These are phyloP conservation scores for Clarias batrachus DNA, from an alignment of 2,113 vertebrate genomes.

Conservation along the genomic window DNA sequence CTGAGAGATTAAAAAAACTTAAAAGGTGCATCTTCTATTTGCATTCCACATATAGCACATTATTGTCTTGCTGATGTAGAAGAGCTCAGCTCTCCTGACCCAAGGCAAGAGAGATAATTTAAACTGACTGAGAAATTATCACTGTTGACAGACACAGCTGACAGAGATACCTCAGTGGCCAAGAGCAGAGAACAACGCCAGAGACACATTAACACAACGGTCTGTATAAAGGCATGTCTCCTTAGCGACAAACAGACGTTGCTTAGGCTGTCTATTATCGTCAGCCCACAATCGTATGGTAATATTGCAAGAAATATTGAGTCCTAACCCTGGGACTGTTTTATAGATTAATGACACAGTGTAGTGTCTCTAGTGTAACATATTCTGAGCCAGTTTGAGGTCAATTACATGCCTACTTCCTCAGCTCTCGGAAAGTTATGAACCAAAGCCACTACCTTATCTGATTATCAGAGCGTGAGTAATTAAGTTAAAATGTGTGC, in stretches of 20 bases:
- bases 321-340: conserved; percentile 33
- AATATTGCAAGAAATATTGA: conserved; percentile 56
- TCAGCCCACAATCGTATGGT: conserved; percentile 42
- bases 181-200: conserved; percentile 10
- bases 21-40: neutral
- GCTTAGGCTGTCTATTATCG: conserved; percentile 51
- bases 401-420: conserved; percentile 38
- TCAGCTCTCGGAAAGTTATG: conserved; percentile 2
- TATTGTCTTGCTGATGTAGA: neutral
- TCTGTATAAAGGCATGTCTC: conserved; percentile 34
- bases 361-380: neutral
- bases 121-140: conserved; percentile 43
- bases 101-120: neutral
- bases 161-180: conserved; percentile 32
- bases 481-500: conserved; percentile 23
- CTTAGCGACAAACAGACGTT: conserved; percentile 44
- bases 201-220: conserved; percentile 29
- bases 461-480: neutral
- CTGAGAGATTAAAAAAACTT: neutral
- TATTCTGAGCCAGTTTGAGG: conserved; percentile 10
- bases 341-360: conserved; percentile 23
- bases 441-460: conserved; percentile 34
- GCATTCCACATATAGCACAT: neutral
- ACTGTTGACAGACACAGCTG: conserved; percentile 20
- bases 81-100: neutral